Conservation (phyloP, 1,140 invertebrate genomes). For the Drosophila nikananu region DNA sequence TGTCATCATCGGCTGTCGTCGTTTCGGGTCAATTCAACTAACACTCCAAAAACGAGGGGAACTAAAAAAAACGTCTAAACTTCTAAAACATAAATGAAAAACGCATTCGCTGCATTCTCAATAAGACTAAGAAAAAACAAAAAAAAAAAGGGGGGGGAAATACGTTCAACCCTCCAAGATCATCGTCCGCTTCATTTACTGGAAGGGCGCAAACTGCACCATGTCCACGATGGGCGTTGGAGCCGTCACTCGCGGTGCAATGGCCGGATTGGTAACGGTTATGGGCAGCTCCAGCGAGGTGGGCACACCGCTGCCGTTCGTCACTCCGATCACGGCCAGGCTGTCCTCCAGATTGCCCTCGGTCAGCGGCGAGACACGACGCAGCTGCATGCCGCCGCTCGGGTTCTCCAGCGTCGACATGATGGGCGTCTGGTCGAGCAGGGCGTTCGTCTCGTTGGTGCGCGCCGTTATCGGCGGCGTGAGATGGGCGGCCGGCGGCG, state of each 20-base stretch:
- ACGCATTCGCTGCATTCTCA: background rate
- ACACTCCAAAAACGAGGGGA: background rate
- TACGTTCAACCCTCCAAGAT: background rate
- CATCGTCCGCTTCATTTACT: slow-evolving; percentile 28
- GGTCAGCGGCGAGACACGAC: slow-evolving; percentile 44
- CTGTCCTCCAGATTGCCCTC: slow-evolving; percentile 86
- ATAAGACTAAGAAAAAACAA: background rate
- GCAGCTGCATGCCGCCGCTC: slow-evolving; percentile 39
- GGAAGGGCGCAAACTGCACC: slow-evolving; percentile 55
- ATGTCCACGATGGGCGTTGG: slow-evolving; percentile 34
- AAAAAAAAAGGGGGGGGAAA: background rate
- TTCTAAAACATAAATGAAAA: background rate
- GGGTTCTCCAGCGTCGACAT: slow-evolving; percentile 92
- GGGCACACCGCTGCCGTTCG: slow-evolving; percentile 86
- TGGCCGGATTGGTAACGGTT: slow-evolving; percentile 89
- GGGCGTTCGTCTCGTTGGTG: slow-evolving; percentile 89
- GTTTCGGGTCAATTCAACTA: slow-evolving; percentile 7
- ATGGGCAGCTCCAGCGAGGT: slow-evolving; percentile 89
- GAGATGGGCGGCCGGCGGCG: slow-evolving; percentile 42
- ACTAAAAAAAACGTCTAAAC: no score
- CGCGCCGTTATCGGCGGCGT: slow-evolving; percentile 71
- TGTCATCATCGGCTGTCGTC: slow-evolving; percentile 1
- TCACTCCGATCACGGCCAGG: slow-evolving; percentile 87
- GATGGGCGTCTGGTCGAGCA: slow-evolving; percentile 90
- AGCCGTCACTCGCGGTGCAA: slow-evolving; percentile 85